A percentile compares a stretch with the other conserved stretches of the same genome.
Conservation (phyloP, 2,888 invertebrate genomes). For the Cybosia mesomella region DNA sequence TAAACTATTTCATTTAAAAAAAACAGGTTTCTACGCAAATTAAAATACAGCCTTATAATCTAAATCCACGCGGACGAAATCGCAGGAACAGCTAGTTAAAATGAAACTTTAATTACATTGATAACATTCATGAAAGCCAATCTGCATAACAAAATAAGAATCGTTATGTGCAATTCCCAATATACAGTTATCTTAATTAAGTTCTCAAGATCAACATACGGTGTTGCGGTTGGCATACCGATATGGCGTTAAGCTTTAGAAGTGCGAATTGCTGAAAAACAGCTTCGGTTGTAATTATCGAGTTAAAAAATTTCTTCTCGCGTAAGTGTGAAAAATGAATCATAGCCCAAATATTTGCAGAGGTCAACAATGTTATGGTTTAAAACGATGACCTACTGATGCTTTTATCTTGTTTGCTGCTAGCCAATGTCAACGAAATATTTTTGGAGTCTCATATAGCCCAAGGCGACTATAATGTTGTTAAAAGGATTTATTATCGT, state of each 20-base stretch:
- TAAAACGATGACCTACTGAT: slow-evolving; percentile 4
- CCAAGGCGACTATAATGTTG: neutral
- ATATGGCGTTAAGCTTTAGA: slow-evolving; percentile 25
- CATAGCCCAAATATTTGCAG: slow-evolving; percentile 31
- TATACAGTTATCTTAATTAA: slow-evolving; percentile 35
- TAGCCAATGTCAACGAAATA: slow-evolving; percentile 2
- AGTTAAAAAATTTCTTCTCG: slow-evolving; percentile 27
- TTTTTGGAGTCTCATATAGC: neutral
- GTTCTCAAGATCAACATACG: slow-evolving; percentile 24
- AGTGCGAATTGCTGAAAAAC: slow-evolving; percentile 38
- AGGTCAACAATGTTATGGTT: slow-evolving; percentile 22
- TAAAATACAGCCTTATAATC: too few species aligned
- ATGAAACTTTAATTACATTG: too few species aligned
- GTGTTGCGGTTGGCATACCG: slow-evolving; percentile 38
- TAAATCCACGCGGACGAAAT: too few species aligned
- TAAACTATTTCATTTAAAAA: too few species aligned
- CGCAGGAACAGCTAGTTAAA: too few species aligned
- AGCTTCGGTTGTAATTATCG: slow-evolving; percentile 26
- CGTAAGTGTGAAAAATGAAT: slow-evolving; percentile 38
- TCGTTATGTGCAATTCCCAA: slow-evolving; percentile 19
- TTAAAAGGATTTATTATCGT: neutral
- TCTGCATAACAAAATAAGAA: slow-evolving; percentile 10
- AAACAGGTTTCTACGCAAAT: too few species aligned
- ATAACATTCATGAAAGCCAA: neutral
- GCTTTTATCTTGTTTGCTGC: slow-evolving; percentile 4